These are phyloP conservation scores for Tethea ocularis DNA, from an alignment of 2,888 invertebrate genomes.

Conservation along the genomic window DNA sequence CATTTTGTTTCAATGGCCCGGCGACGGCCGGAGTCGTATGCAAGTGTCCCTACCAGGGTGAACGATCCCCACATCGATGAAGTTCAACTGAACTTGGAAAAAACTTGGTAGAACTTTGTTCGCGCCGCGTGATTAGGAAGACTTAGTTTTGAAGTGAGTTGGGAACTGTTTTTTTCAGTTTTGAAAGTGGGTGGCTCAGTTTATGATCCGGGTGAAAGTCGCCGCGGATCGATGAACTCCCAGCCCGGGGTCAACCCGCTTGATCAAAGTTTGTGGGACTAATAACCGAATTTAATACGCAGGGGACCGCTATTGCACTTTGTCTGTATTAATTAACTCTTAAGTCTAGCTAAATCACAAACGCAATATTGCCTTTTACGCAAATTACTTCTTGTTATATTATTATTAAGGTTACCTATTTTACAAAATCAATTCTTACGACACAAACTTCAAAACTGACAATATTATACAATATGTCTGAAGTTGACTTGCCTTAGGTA, in stretches of 20 bases:
- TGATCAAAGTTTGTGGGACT: conserved; percentile 78
- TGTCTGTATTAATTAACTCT: conserved; percentile 28
- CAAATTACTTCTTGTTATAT: not conserved
- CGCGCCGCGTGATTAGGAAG: conserved; percentile 83
- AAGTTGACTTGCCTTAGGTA: no score
- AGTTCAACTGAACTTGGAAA: conserved; percentile 81
- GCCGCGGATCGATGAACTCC: conserved; percentile 78
- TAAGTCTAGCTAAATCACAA: not conserved
- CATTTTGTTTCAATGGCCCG: conserved; percentile 79
- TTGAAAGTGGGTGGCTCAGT: conserved; percentile 83
- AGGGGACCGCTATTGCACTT: conserved; percentile 62
- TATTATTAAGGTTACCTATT: no score
- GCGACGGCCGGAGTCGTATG: conserved; percentile 69
- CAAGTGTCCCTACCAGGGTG: conserved; percentile 82
- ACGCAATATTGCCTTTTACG: not conserved
- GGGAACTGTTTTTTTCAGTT: conserved; percentile 80
- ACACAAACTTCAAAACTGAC: no score
- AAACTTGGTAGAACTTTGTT: conserved; percentile 77
- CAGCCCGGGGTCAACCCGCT: conserved; percentile 72
- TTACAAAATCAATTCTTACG: no score
- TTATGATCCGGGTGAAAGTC: conserved; percentile 84
- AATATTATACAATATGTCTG: no score
- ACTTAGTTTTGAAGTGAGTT: conserved; percentile 82
- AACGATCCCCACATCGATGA: conserved; percentile 82
- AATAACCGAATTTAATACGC: conserved; percentile 80